Percentiles rank a stretch among this genome's conserved stretches.
Conservation (phyloP, 2,888 invertebrate species). For the Lasius platythorax region DNA sequence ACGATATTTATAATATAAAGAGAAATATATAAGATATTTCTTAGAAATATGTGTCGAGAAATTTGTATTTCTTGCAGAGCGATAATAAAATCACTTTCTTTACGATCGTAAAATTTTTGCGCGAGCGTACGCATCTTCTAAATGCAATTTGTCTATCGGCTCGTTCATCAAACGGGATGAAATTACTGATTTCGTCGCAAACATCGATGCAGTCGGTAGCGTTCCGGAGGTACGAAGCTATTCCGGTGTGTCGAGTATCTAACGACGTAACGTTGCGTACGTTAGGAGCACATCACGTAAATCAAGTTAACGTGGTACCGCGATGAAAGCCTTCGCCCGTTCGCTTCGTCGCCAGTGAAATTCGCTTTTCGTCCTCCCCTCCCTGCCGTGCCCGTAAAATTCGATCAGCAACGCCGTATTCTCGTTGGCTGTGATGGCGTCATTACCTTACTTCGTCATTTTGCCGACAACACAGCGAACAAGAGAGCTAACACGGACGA, state of each 20-base stretch:
- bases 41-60: neutral
- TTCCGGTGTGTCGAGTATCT: conserved; percentile 67
- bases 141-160: conserved; percentile 9
- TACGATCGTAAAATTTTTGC: neutral
- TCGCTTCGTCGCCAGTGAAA: conserved; percentile 61
- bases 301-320: conserved; percentile 69
- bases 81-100: neutral
- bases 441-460: conserved; percentile 61
- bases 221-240: conserved; percentile 55
- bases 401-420: conserved; percentile 71
- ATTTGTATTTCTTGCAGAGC: neutral
- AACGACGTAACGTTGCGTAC: conserved; percentile 72
- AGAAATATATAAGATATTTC: neutral
- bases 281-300: conserved; percentile 71
- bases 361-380: conserved; percentile 64
- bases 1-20: neutral
- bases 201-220: conserved; percentile 28
- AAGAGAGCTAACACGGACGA: conserved; percentile 11
- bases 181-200: conserved; percentile 59
- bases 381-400: conserved; percentile 63
- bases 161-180: conserved; percentile 24
- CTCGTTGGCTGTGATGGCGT: conserved; percentile 64
- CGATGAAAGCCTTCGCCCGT: conserved; percentile 66
- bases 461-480: conserved; percentile 28
- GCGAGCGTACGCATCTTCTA: neutral